Evolutionary conservation across 2,797 vertebrate species (phyloP), one percentile per base, ranked within the genome.

Genomic region (Sebastes hopkinsi): DNA sequence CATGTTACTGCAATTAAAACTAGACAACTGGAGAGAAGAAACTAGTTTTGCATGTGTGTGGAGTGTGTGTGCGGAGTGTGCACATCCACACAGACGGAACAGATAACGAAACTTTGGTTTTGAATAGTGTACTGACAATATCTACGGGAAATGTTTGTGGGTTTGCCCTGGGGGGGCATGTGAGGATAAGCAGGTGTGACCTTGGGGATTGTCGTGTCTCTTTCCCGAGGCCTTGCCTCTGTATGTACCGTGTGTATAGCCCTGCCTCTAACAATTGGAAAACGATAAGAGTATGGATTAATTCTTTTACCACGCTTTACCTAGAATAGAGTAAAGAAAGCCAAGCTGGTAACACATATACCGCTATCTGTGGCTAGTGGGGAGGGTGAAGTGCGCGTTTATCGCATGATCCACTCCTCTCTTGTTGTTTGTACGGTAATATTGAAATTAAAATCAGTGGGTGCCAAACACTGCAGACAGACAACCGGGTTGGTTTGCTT

Each of bases 371-470:
- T 67, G 60, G 65, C 86, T 85, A 78, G 80, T 64, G 58, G 84
- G 87, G 68, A 87, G 79, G 77, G 72, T 77, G 77, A 80, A 89
- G 79, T 79, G 78, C 61, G 8, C 66, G 80, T 91, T 92, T 86
- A 77, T 92, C 71, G 10, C 80, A 72, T 88, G 92, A 92, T 92
- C 89, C 90, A 81, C 88, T 88, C 87, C 80, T 64, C 81, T 87
- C 83, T 88, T 60, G 72, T 80, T 92, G 86, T 92, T 92, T 92
- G 84, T 83, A 82, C 79, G 80, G 75, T 94, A 89, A 91, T 93
- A 94, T 92, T 93, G 81, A 94, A 95, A 95, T 95, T 92, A 94
- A 94, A 95, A 94, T 92, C 88, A 89, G 93, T 81, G 77, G 92
- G 90, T 90, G 91, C 91, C 89, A 86, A 92, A 86, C 91, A 81